Evolutionary conservation across 2,888 invertebrate species (phyloP).

Genomic region (Amphipyra berbera): DNA sequence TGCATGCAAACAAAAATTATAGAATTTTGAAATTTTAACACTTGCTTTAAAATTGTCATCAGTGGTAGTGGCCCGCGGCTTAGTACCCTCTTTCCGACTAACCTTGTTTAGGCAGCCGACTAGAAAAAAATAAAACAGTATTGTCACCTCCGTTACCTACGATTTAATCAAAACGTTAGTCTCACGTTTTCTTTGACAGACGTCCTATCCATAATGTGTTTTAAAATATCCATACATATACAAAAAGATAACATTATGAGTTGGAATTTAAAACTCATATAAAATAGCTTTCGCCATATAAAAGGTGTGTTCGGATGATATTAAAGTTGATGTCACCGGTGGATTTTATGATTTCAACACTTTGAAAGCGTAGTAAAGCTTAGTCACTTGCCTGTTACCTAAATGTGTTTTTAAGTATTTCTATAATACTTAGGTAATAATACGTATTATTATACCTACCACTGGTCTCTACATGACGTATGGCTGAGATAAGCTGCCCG

Average conservation of each 20-base stretch:
- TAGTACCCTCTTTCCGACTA: no score
- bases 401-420: slow-evolving; percentile 49
- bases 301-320: slow-evolving; percentile 62
- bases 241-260: slow-evolving; percentile 50
- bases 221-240: slow-evolving; percentile 32
- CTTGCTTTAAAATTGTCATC: no score
- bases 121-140: no score
- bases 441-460: not conserved
- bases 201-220: slow-evolving; percentile 10
- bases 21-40: no score
- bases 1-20: no score
- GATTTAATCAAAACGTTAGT: slow-evolving; percentile 2
- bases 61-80: no score
- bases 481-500: not conserved
- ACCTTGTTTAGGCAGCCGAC: no score
- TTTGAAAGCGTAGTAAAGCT: slow-evolving; percentile 68
- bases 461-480: not conserved
- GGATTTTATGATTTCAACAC: slow-evolving; percentile 67
- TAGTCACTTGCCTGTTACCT: slow-evolving; percentile 59
- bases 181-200: not conserved
- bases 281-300: slow-evolving; percentile 60
- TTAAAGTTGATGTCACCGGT: slow-evolving; percentile 64
- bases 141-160: not conserved
- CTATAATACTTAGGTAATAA: slow-evolving; percentile 13
- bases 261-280: slow-evolving; percentile 64